Base-by-base conservation (phyloP, 2,888 invertebrate species). In the Chrysolina oricalcia region DNA sequence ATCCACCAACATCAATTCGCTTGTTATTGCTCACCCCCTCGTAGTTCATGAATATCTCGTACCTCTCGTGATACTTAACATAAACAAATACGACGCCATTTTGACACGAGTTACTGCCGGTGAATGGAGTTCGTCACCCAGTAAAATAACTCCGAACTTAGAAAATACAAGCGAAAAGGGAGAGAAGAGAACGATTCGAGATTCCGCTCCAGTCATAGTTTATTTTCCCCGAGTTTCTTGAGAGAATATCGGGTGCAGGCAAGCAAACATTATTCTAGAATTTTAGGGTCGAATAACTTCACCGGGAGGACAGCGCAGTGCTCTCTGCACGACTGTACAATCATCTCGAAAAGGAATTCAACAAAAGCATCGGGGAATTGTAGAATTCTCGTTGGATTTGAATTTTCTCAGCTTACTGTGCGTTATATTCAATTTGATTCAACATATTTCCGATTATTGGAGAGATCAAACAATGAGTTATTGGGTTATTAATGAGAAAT, bases 51-150 rank as follows among this genome's bases (percentile, higher is more conserved):
- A 59, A 59, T 27, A 59, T 6, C 13, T 35, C 9, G 35, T 23
- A 46, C 46, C 15, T 27, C 59, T n/a, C 53, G 53, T 53, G 64
- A 64, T 64, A 15, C 81, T 86, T 84, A 84, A 82, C 85, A 85
- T 85, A 86, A 83, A 83, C 83, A 84, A 86, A 86, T 83, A 85
- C 78, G 78, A 62, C 83, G 84, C 84, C 85, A 84, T 85, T 83
- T 85, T 84, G 83, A 84, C 81, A 82, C 74, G 79, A 69, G 72
- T 77, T 73, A 71, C 72, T 72, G 71, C 68, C 73, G 75, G 72
- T 72, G 70, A 81, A 83, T 81, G 80, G 80, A 80, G 82, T 78
- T 82, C 80, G 82, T 81, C 82, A 81, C 80, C 77, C 78, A 75
- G 76, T 78, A 77, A 78, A 78, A 74, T 76, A 78, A 75, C 78